A percentile compares a stretch with the other conserved stretches of the same genome.
Conservation (phyloP, 1,140 invertebrate genomes). For the Drosophila ananassae region DNA sequence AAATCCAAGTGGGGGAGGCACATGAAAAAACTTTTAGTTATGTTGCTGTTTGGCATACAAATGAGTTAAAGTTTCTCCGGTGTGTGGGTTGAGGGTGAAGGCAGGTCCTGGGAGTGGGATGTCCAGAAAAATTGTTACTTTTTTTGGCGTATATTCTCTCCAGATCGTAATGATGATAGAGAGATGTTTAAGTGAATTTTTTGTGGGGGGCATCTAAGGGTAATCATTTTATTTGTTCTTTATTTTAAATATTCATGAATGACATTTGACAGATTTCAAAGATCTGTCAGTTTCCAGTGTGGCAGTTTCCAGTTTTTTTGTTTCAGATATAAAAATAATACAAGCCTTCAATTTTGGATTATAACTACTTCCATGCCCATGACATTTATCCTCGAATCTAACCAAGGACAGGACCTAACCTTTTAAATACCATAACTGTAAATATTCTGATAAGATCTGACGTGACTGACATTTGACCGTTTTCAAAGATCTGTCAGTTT, state of each 20-base stretch:
- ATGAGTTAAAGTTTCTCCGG: conserved; percentile 74
- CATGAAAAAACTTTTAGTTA: conserved; percentile 79
- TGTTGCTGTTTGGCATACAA: conserved; percentile 78
- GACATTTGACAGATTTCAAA: too few relatives aligned
- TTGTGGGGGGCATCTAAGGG: background rate
- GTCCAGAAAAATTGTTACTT: conserved; percentile 34
- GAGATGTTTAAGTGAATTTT: conserved; percentile 31
- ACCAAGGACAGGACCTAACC: conserved; percentile 43
- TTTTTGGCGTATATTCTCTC: conserved; percentile 4
- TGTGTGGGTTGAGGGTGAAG: background rate
- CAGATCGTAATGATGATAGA: conserved; percentile 19
- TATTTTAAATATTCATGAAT: background rate
- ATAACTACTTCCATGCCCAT: conserved; percentile 34
- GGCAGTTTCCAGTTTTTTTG: too few relatives aligned
- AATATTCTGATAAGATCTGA: background rate
- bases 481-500: too few relatives aligned
- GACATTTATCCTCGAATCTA: conserved; percentile 54
- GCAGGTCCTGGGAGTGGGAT: background rate
- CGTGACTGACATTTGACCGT: too few relatives aligned
- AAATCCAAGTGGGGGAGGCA: conserved; percentile 56
- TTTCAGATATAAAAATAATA: too few relatives aligned
- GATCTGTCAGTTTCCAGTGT: background rate
- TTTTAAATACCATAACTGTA: conserved; percentile 3
- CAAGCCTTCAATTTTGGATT: too few relatives aligned
- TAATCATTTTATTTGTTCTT: background rate